Evolutionary conservation across 2,797 vertebrate genomes (phyloP).

Genomic region (Fringilla coelebs): DNA sequence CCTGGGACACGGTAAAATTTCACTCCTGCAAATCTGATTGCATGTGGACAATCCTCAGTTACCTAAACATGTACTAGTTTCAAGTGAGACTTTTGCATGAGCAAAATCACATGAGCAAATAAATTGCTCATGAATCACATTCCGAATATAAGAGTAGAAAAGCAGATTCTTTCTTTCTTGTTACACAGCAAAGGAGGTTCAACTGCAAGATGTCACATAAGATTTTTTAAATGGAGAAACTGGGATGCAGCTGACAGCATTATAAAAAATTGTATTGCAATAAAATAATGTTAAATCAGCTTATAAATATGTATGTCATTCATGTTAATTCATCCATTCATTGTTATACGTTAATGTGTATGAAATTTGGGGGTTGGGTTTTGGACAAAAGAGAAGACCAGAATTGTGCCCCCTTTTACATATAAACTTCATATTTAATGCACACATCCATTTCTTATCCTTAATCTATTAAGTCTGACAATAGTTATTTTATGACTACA

Average conservation of each 20-base stretch:
- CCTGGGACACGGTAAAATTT: background rate
- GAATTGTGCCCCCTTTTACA: background rate
- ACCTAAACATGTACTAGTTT: background rate
- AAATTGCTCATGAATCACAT: background rate
- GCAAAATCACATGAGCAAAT: background rate
- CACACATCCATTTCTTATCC: background rate
- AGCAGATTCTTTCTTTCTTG: background rate
- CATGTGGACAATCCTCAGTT: background rate
- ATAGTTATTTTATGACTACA: background rate
- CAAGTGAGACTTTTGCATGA: background rate
- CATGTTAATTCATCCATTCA: background rate
- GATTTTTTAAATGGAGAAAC: background rate
- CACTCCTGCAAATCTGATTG: background rate
- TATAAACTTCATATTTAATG: background rate
- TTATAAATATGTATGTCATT: background rate
- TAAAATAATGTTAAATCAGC: background rate
- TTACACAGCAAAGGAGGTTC: background rate
- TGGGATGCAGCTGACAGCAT: background rate
- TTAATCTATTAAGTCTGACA: background rate
- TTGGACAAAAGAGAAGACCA: background rate
- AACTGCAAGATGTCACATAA: background rate
- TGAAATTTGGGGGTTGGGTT: background rate
- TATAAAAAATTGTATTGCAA: background rate
- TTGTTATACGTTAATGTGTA: background rate
- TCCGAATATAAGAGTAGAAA: background rate